A percentile compares a stretch with the other conserved stretches of the same genome.
Conservation (phyloP, 2,888 invertebrate genomes). For the Cyrtodaria siliqua region DNA sequence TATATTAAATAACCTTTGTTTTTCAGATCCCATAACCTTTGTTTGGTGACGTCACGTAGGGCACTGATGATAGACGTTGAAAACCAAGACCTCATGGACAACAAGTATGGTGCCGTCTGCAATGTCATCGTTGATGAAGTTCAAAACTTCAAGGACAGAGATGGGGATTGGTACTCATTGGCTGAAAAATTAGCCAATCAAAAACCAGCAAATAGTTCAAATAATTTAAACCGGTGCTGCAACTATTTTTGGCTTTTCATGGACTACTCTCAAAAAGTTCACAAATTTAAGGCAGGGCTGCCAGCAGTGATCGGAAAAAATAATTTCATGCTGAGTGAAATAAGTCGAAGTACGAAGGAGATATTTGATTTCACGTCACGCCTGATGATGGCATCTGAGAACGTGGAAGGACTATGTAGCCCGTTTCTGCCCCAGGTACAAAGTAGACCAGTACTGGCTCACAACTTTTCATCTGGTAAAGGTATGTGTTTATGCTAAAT, state of each 20-base stretch:
- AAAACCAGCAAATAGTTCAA: constrained; percentile 17
- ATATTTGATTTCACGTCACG: constrained; percentile 78
- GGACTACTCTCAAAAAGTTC: constrained; percentile 81
- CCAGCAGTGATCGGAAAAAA: constrained; percentile 77
- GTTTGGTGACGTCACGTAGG: constrained; percentile 68
- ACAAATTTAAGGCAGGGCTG: constrained; percentile 78
- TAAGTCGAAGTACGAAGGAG: constrained; percentile 77
- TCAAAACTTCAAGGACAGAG: constrained; percentile 80
- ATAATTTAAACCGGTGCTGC: constrained; percentile 37
- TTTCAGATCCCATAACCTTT: constrained; percentile 73
- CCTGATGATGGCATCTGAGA: constrained; percentile 67
- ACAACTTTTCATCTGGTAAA: constrained; percentile 71
- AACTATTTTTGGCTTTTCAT: constrained; percentile 80
- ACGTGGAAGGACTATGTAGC: constrained; percentile 44
- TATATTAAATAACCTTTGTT: too few species aligned
- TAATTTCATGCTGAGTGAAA: constrained; percentile 80
- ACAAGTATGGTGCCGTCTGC: constrained; percentile 60
- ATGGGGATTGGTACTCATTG: constrained; percentile 78
- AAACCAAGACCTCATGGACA: constrained; percentile 20
- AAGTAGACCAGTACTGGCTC: constrained; percentile 70
- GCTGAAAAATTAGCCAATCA: constrained; percentile 68
- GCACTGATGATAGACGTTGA: constrained; percentile 65
- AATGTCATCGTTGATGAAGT: constrained; percentile 79
- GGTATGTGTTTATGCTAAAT: constrained; percentile 17
- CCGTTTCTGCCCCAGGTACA: constrained; percentile 37